Percentiles rank a stretch among this genome's conserved stretches.
phyloP scores from a whole-genome alignment of 2,113 vertebrate species.

The Cricetomys ansorgei region DNA sequence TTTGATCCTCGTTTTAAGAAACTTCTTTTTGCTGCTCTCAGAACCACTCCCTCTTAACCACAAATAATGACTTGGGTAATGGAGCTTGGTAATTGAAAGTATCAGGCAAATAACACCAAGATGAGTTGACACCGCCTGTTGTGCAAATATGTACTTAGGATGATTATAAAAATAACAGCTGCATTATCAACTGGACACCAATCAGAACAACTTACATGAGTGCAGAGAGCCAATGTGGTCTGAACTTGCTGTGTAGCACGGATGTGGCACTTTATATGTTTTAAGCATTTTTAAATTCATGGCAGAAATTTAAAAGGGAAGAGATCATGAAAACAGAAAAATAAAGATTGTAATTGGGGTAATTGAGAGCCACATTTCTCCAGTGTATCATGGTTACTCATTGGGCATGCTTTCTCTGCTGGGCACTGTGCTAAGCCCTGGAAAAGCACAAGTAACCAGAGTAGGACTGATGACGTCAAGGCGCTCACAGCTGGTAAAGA shows the following conservation, averaged over 20 bases:
- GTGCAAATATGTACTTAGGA: conserved; percentile 77
- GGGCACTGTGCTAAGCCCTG: conserved; percentile 15
- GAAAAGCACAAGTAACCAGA: conserved; percentile 51
- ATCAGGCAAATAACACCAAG: conserved; percentile 73
- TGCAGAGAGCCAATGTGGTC: conserved; percentile 38
- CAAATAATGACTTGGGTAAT: conserved; percentile 69
- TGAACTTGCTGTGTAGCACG: conserved; percentile 41
- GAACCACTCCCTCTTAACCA: conserved; percentile 71
- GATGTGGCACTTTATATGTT: conserved; percentile 24
- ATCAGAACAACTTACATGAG: conserved; percentile 70
- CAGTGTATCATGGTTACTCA: conserved; percentile 47
- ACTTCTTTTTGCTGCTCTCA: conserved; percentile 59
- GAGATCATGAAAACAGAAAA: conserved; percentile 50
- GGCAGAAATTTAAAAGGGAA: conserved; percentile 49
- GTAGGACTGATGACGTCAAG: conserved; percentile 16
- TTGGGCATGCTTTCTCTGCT: conserved; percentile 7
- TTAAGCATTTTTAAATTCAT: conserved; percentile 51
- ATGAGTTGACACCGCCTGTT: conserved; percentile 67
- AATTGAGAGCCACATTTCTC: conserved; percentile 43
- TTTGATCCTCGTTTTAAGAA: conserved; percentile 50
- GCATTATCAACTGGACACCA: conserved; percentile 74
- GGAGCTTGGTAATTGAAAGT: conserved; percentile 66
- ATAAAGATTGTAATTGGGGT: neutral
- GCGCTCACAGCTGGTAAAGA: conserved; percentile 2
- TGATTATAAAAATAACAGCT: conserved; percentile 75